Conservation (phyloP, 1,140 invertebrate genomes). For the Ostrea denselamellosa region DNA sequence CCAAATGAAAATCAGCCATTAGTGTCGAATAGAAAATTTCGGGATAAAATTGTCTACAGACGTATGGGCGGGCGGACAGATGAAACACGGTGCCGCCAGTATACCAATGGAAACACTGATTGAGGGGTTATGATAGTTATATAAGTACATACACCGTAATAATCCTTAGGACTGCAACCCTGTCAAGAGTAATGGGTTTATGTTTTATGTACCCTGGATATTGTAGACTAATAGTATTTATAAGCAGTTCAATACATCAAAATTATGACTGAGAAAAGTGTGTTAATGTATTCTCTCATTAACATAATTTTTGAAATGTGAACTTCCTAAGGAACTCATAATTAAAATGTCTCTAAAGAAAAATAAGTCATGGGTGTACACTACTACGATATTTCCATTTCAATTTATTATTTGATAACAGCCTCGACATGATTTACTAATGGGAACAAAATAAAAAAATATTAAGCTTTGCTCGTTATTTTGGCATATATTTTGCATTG, state of each 20-base stretch:
- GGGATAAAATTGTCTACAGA: no score
- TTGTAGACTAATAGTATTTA: neutral
- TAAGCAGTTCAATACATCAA: neutral
- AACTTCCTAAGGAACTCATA: slow-evolving; percentile 5
- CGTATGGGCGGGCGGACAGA: no score
- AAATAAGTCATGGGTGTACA: neutral
- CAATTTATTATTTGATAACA: neutral
- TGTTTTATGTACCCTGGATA: neutral
- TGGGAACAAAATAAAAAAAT: neutral
- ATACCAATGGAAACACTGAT: no score
- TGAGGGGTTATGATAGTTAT: no score
- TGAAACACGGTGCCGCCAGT: no score
- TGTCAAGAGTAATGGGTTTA: neutral
- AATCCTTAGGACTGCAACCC: neutral
- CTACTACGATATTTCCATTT: slow-evolving; percentile 13
- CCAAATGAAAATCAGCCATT: no score
- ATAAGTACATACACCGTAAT: no score
- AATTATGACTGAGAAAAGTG: neutral
- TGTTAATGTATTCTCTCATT: slow-evolving; percentile 31
- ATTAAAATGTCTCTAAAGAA: neutral
- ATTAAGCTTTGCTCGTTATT: neutral
- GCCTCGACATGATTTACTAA: slow-evolving; percentile 3
- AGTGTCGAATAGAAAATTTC: no score
- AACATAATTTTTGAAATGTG: slow-evolving; percentile 19
- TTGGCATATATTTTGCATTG: neutral